Evolutionary conservation across 2,113 vertebrate species (phyloP).

Genomic region (Pardalotus punctatus): DNA sequence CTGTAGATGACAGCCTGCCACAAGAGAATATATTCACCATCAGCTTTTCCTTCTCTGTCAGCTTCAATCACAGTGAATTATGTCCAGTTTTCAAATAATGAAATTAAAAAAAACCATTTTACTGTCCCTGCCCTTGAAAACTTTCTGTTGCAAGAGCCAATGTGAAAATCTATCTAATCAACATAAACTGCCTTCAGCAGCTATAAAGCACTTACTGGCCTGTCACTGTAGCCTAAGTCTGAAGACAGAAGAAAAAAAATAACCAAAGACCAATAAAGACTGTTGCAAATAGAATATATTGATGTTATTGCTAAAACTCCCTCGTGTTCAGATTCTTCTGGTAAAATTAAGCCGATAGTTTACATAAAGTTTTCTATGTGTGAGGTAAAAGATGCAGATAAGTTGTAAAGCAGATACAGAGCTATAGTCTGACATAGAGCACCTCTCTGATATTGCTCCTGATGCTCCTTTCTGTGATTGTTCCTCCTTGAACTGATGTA

Average conservation of each 20-base stretch:
- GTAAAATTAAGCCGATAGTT: neutral
- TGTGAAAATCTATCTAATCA: conserved; percentile 31
- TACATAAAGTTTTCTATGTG: neutral
- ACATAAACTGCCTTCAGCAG: neutral
- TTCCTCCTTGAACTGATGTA: neutral
- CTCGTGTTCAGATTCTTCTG: neutral
- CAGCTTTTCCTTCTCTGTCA: conserved; percentile 15
- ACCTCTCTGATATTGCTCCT: neutral
- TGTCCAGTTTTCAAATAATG: conserved; percentile 31
- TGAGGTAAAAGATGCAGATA: neutral
- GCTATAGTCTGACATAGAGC: neutral
- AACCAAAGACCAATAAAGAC: neutral
- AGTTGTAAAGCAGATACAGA: neutral
- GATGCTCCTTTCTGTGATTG: neutral
- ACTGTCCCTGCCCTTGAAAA: conserved; percentile 41
- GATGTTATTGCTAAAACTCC: neutral
- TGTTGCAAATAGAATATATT: neutral
- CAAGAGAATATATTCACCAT: conserved; percentile 1
- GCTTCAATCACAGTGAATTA: conserved; percentile 37
- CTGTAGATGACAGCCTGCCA: neutral
- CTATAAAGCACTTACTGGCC: neutral
- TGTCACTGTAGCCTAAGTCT: neutral
- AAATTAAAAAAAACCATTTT: neutral
- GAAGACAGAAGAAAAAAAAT: neutral
- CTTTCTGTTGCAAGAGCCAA: neutral